A percentile compares a stretch with the other conserved stretches of the same genome.
Evolutionary conservation across 1,140 invertebrate species (phyloP).

Genomic region (Aplysia californica): DNA sequence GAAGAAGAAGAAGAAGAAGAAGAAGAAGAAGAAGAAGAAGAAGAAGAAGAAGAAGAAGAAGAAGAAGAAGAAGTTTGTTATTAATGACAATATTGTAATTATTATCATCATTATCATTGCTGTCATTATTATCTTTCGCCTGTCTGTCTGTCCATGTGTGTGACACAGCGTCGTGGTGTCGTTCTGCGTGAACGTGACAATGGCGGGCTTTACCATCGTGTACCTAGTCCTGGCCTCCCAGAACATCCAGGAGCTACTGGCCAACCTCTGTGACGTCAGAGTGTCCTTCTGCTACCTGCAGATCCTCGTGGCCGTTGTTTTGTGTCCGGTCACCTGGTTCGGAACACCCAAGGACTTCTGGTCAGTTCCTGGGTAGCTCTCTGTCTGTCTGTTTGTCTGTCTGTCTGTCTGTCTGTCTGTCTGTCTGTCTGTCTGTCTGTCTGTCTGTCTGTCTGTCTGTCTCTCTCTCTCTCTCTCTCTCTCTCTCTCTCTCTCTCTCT

Average conservation of each 20-base stretch:
- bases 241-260: not conserved
- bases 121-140: no score
- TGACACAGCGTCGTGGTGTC: not conserved
- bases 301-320: not conserved
- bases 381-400: no score
- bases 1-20: no score
- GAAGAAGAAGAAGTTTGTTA: no score
- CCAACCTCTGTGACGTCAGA: not conserved
- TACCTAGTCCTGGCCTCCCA: not conserved
- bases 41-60: no score
- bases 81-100: no score
- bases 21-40: no score
- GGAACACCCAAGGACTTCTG: slow-evolving; percentile 28
- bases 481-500: no score
- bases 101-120: no score
- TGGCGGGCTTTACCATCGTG: not conserved
- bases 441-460: not conserved
- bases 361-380: not conserved
- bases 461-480: not conserved
- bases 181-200: not conserved
- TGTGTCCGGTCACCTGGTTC: not conserved
- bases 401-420: not conserved
- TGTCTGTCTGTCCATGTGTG: no score
- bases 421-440: not conserved
- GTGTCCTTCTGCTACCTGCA: not conserved